Base-by-base conservation (phyloP, 2,797 vertebrate genomes). In the Parauchenoglanis punctatus region DNA sequence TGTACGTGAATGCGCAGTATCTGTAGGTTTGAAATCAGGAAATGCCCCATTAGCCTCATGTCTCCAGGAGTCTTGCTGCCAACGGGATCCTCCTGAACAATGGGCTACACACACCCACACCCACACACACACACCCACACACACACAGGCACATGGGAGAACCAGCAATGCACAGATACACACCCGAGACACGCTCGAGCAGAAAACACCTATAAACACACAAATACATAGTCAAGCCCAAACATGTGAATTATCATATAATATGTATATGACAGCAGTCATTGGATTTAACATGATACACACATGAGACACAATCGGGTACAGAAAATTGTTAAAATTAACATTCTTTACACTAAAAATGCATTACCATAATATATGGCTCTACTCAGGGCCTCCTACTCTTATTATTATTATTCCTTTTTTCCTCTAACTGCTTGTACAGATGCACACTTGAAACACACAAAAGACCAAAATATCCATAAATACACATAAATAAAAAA, bases 31-130 rank as follows among this genome's bases (percentile, higher is more conserved):
- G 61, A 67, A 67, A 67, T 40, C 86, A 87, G 86, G 81, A 87
- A 87, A 67, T 59, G 81, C 70, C 86, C 68, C 81, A 83, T 87
- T 83, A 87, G 59, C 20, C 28, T 28, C 86, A 40, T 59, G 54
- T 35, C 86, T 75, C 56, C 86, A 83, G 81, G 86, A 81, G 70
- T 83, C 70, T 35, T 77, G 81, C 49, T 87, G 86, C 86, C 81
- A 65, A 81, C 63, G 31, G 67, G 46, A 78, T 86, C 75, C 85
- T 80, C 46, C 46, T 54, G 54, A 81, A 86, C 85, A 86, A 86
- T 86, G 77, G 65, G 46, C 56, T 13, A n/a, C 35, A 81, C 31
- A 44, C 78, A 59, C 35, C 35, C 35, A 35, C 35, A 35, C 35
- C 35, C 75, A 28, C 46, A 54, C 75, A 56, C 52, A 56, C 75